Percentiles rank a stretch among this genome's conserved stretches.
These are phyloP conservation scores for Idaea straminata DNA, from an alignment of 2,888 invertebrate genomes.

Conservation along the genomic window DNA sequence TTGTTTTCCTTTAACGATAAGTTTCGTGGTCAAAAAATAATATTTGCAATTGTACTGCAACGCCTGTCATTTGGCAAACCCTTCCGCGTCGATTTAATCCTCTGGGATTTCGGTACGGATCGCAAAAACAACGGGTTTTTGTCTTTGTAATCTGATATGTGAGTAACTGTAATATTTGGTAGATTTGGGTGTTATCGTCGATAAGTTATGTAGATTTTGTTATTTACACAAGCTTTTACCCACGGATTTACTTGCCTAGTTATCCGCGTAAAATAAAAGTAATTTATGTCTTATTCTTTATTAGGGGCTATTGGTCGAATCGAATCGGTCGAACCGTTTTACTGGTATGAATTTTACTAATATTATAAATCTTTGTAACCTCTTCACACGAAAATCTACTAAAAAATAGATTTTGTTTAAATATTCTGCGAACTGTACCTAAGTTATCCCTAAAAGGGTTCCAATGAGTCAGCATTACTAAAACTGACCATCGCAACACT, in stretches of 20 bases:
- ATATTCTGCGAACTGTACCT: constrained; percentile 31
- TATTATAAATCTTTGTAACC: no score
- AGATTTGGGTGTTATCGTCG: constrained; percentile 4
- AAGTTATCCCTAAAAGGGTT: constrained; percentile 33
- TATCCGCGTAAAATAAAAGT: no score
- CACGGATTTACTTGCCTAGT: no score
- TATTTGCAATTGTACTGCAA: constrained; percentile 36
- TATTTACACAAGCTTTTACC: no score
- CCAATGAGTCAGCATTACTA: constrained; percentile 37
- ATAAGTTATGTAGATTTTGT: no score
- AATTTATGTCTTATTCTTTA: no score
- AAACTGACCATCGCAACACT: constrained; percentile 28
- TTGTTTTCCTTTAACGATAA: constrained; percentile 8
- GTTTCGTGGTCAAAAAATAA: constrained; percentile 34
- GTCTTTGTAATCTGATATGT: constrained; percentile 30
- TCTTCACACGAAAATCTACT: no score
- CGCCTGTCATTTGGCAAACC: constrained; percentile 67
- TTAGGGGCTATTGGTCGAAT: no score
- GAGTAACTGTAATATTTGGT: constrained; percentile 35
- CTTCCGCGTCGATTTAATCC: constrained; percentile 66
- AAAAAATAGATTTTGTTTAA: background rate
- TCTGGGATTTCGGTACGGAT: constrained; percentile 37
- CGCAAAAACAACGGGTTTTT: constrained; percentile 37
- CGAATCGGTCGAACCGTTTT: no score
- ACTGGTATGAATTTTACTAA: no score